Base-by-base conservation (phyloP, 2,797 vertebrate genomes). In the Chanos chanos region DNA sequence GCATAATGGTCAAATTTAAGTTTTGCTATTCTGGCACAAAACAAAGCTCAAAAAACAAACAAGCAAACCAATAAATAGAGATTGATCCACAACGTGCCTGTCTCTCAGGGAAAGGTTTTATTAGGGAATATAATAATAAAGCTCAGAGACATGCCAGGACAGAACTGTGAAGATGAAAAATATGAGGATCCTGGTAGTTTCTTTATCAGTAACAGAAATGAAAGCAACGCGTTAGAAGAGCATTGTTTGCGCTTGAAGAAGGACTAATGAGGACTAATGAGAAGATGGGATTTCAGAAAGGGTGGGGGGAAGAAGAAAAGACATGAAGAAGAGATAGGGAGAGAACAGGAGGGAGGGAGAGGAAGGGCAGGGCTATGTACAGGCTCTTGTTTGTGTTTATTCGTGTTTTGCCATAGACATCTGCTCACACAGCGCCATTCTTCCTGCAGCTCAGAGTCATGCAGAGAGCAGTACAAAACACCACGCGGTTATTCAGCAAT, bases 351-450 rank as follows among this genome's bases (percentile, higher is more conserved):
- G 10, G 7, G 12, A 33, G 2, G 30, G 19, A 10, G 18, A 33
- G 4, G 7, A 22, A 31, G 55, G 13, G 7, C 24, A 7, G 63
- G 70, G 67, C 70, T 71, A 71, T 74, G 74, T 68, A 51, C 64
- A 71, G 63, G 71, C 70, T 70, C 72, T 66, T 39, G 30, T 71
- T 77, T 79, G 74, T 82, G 80, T 84, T 86, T 82, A 83, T 73
- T 71, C 59, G 59, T 72, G 71, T 73, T 72, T n/a, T 75, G 69
- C 68, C 71, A 74, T 58, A 75, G 83, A 85, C 87, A 88, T 87
- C 85, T 87, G 86, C 77, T 87, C 77, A 34, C 84, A 61, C 83
- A 80, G 86, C 78, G 77, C 53, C 70, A 34, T 41, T 61, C 77
- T 71, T 79, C 59, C 80, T 56, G 60, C 64, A 36, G 64, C 73